A percentile compares a stretch with the other conserved stretches of the same genome.
Evolutionary conservation across 2,888 invertebrate genomes (phyloP).

Genomic region (Lycophotia porphyrea): DNA sequence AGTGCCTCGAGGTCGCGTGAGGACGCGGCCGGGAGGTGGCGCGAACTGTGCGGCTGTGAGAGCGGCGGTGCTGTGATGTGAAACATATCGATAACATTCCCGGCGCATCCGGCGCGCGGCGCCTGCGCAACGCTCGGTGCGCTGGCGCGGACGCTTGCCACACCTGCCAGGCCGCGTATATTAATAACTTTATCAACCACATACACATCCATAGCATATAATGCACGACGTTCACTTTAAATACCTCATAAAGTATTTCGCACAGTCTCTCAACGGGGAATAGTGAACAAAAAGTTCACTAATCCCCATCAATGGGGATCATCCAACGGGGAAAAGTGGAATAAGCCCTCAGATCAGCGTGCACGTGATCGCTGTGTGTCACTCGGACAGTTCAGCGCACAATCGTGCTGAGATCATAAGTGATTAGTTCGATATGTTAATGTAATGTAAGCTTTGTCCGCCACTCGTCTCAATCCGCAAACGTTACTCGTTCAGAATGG

Average conservation of each 20-base stretch:
- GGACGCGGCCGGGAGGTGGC: neutral
- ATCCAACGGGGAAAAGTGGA: too few relatives aligned
- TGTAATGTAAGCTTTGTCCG: neutral
- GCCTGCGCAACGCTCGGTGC: constrained; percentile 37
- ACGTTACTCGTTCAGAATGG: neutral
- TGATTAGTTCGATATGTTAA: too few relatives aligned
- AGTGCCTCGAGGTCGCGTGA: neutral
- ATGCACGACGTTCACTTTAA: constrained; percentile 6
- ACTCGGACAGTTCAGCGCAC: neutral
- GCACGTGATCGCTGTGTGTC: too few relatives aligned
- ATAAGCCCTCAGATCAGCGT: too few relatives aligned
- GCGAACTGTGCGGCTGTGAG: neutral
- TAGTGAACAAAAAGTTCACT: too few relatives aligned
- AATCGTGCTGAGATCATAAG: neutral
- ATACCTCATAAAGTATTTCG: too few relatives aligned
- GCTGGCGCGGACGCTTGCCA: neutral
- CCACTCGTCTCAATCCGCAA: too few relatives aligned
- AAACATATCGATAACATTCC: constrained; percentile 35
- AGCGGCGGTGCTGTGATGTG: neutral
- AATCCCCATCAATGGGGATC: too few relatives aligned
- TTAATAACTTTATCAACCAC: constrained; percentile 39
- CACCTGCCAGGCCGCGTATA: constrained; percentile 28
- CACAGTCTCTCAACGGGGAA: too few relatives aligned
- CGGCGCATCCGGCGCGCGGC: constrained; percentile 41
- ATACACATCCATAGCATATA: constrained; percentile 9